Conservation (phyloP, 2,888 invertebrate species). For the Caenorhabditis sp. region DNA sequence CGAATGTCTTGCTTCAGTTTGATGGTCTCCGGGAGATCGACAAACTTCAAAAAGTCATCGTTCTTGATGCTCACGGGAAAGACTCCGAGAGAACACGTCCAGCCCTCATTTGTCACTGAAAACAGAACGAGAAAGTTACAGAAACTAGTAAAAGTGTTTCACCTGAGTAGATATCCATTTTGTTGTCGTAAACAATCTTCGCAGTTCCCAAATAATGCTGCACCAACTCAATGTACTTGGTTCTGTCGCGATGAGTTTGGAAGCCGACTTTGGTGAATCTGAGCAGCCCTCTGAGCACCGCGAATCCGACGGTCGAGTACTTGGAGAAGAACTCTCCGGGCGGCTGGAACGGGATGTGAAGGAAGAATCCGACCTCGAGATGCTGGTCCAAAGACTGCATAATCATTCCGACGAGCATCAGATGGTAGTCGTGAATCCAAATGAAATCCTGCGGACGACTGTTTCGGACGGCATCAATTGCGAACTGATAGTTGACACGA, state of each 20-base stretch:
- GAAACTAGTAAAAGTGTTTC: too few species aligned
- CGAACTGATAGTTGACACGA: constrained; percentile 79
- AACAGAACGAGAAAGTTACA: not conserved
- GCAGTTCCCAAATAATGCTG: constrained; percentile 71
- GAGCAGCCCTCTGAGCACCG: constrained; percentile 91
- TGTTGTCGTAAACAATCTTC: constrained; percentile 67
- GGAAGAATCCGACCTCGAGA: constrained; percentile 87
- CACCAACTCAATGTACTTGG: constrained; percentile 74
- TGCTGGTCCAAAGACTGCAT: constrained; percentile 84
- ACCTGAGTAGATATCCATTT: constrained; percentile 72
- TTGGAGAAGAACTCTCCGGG: constrained; percentile 87
- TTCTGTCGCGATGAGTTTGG: constrained; percentile 78
- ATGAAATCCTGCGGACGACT: constrained; percentile 84
- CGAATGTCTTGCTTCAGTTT: constrained; percentile 71
- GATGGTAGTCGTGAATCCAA: constrained; percentile 95
- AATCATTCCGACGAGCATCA: constrained; percentile 93
- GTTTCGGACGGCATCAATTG: constrained; percentile 78
- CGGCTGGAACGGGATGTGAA: constrained; percentile 94
- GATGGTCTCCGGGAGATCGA: constrained; percentile 68
- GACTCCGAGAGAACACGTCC: constrained; percentile 78
- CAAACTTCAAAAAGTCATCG: constrained; percentile 78
- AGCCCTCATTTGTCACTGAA: constrained; percentile 74
- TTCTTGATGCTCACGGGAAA: constrained; percentile 79
- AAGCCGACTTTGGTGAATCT: constrained; percentile 86
- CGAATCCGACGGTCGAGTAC: constrained; percentile 80